These are phyloP conservation scores for Perdita meconis DNA, from an alignment of 2,888 invertebrate species.

Conservation along the genomic window DNA sequence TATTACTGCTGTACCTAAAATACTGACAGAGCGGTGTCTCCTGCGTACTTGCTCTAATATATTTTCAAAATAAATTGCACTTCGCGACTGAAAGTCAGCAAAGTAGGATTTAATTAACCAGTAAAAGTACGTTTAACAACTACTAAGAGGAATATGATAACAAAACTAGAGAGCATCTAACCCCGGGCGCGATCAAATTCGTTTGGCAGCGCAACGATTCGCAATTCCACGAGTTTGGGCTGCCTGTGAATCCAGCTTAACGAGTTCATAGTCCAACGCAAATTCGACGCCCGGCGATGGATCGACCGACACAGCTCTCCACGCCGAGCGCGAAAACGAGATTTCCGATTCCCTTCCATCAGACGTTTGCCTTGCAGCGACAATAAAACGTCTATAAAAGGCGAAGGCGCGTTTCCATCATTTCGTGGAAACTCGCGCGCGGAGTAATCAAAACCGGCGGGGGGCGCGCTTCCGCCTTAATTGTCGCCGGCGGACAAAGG, in stretches of 20 bases:
- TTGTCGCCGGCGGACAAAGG: slow-evolving; percentile 35
- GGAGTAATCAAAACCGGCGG: not conserved
- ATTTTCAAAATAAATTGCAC: no score
- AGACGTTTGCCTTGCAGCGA: not conserved
- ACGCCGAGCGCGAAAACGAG: slow-evolving; percentile 42
- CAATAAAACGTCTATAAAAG: no score
- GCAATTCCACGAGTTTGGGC: slow-evolving; percentile 53
- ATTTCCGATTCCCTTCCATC: slow-evolving; percentile 48
- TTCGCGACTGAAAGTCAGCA: no score
- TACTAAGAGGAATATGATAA: no score
- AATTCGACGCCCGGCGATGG: slow-evolving; percentile 39
- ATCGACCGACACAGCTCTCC: slow-evolving; percentile 19
- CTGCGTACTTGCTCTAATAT: no score
- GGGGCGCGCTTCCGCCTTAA: slow-evolving; percentile 36
- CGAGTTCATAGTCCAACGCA: slow-evolving; percentile 58
- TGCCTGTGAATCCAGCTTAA: slow-evolving; percentile 58
- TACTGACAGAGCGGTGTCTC: no score
- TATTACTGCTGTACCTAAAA: no score
- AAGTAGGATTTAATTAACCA: no score
- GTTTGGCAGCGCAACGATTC: slow-evolving; percentile 38
- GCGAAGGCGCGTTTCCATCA: no score
- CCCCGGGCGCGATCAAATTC: slow-evolving; percentile 40
- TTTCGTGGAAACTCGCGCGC: no score
- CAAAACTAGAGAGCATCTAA: slow-evolving; percentile 41
- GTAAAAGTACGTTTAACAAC: no score